Conservation (phyloP, 1,140 invertebrate species). For the Drosophila obscura region DNA sequence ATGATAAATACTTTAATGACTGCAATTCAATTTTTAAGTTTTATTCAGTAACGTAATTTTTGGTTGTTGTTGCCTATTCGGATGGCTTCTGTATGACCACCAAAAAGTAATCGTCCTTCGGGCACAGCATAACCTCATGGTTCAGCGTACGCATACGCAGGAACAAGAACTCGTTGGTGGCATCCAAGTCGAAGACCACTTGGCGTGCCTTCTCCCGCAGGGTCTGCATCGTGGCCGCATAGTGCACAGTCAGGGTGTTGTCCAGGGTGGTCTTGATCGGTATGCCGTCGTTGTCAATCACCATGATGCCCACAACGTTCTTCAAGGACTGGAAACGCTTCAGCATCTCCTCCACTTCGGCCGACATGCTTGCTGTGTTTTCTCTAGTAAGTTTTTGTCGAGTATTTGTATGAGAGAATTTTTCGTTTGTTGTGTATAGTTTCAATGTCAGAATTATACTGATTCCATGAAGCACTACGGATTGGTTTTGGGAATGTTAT, state of each 20-base stretch:
- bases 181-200: constrained; percentile 90
- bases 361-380: constrained; percentile 83
- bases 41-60: no score
- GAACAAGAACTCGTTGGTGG: constrained; percentile 91
- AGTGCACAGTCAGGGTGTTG: constrained; percentile 89
- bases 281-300: constrained; percentile 92
- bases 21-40: neutral
- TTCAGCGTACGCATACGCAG: constrained; percentile 94
- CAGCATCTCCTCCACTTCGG: constrained; percentile 91
- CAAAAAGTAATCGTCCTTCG: constrained; percentile 89
- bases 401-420: neutral
- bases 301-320: constrained; percentile 88
- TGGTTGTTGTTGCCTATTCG: constrained; percentile 74
- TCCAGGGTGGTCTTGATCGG: constrained; percentile 91
- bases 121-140: constrained; percentile 96
- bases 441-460: neutral
- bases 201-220: constrained; percentile 89
- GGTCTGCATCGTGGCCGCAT: constrained; percentile 88
- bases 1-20: neutral
- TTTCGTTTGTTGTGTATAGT: neutral
- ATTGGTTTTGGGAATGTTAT: no score
- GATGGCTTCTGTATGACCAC: constrained; percentile 89
- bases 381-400: neutral
- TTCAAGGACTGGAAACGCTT: constrained; percentile 89
- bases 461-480: neutral